Base-by-base conservation (phyloP, 2,888 invertebrate species). In the Drosophila hamatofila region DNA sequence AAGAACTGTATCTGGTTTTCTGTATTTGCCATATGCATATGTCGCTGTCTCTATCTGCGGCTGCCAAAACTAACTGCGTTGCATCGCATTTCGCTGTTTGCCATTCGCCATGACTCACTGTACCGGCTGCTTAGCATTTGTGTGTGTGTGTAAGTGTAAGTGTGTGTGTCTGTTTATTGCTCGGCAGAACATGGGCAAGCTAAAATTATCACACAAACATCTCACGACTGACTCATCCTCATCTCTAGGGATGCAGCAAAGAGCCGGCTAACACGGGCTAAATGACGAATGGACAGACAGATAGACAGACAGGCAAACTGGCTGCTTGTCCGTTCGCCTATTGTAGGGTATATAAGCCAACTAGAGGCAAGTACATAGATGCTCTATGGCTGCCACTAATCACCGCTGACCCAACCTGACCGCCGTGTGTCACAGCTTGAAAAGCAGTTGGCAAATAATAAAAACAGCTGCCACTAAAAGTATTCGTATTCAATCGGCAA, bases 21-120 rank as follows among this genome's bases (percentile, higher is more conserved):
- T 41, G 33, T 46, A 23, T 59, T 48, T 25, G 25, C 12, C 33
- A n/a, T 48, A 35, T 30, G 30, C 21, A 46, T 64, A 30, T 37
- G 18, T 54, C 21, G 14, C 33, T 62, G 44, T 44, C 35, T 73
- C 57, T 55, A 25, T 72, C 48, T 68, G 57, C 21, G 46, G 54
- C 58, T 75, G 73, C 70, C 73, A 74, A 74, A 74, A 74, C 75
- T 75, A 74, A 74, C 73, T 74, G 73, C 58, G 70, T 69, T 69
- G 73, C 73, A 73, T 74, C 75, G 75, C 61, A 54, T 44, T 65
- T 65, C 49, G 61, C 51, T 41, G 51, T 60, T 73, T 60, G 57
- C 75, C 61, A 61, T 59, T 62, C 55, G 55, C 70, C 51, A 37
- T 75, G 76, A 74, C 55, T 74, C 74, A 72, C 59, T 66, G 44